These are phyloP conservation scores for Liasis olivaceus DNA, from an alignment of 2,797 vertebrate genomes.

Conservation along the genomic window DNA sequence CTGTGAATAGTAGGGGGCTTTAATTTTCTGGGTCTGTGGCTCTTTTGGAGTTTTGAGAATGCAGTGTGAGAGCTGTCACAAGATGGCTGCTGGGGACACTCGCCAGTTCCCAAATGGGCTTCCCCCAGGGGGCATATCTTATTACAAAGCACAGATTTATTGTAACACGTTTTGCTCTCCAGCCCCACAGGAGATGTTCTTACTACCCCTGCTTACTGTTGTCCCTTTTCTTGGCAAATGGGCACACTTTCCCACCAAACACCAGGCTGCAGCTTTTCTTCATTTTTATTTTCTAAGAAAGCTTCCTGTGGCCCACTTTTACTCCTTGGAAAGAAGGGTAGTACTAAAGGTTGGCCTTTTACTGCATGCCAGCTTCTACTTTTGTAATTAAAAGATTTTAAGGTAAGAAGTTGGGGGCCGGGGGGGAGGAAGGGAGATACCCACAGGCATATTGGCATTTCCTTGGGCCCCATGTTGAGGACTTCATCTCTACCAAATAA, in stretches of 20 bases:
- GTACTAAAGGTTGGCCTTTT: not conserved
- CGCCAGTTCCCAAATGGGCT: too few relatives aligned
- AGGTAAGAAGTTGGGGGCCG: too few relatives aligned
- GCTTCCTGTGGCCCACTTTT: not conserved
- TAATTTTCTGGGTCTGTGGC: not conserved
- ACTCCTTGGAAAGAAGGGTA: not conserved
- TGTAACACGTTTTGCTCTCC: not conserved
- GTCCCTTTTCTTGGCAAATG: not conserved
- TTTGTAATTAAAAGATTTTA: not conserved
- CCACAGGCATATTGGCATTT: not conserved
- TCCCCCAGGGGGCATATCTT: not conserved
- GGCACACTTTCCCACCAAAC: not conserved
- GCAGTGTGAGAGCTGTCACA: too few relatives aligned
- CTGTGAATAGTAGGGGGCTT: not conserved
- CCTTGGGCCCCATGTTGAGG: not conserved
- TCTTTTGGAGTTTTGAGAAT: not conserved
- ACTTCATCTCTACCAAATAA: not conserved
- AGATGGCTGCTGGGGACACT: too few relatives aligned
- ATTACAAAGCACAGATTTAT: not conserved
- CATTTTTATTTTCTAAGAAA: not conserved
- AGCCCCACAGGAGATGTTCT: not conserved
- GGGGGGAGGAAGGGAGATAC: not conserved
- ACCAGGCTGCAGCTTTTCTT: not conserved
- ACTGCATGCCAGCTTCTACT: not conserved
- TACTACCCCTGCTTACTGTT: not conserved